Evolutionary conservation across 2,797 vertebrate species (phyloP).

Genomic region (Catostomus latipinnis): DNA sequence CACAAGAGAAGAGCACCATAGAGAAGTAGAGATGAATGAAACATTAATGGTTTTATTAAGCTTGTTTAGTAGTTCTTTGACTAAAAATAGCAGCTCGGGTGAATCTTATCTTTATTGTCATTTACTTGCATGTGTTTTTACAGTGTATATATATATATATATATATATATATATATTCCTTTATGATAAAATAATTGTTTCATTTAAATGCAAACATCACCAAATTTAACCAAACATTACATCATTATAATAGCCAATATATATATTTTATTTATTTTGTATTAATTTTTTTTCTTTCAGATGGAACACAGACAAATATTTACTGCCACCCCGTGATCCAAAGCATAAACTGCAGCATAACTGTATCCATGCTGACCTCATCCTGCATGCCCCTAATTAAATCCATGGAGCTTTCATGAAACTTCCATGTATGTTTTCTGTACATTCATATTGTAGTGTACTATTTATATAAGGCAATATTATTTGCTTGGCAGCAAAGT

Average conservation of each 20-base stretch:
- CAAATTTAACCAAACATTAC: too few relatives aligned
- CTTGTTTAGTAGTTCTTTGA: constrained; percentile 39
- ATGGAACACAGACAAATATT: constrained; percentile 20
- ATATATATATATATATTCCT: too few relatives aligned
- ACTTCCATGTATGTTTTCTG: neutral
- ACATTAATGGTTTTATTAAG: constrained; percentile 46
- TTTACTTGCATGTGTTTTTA: constrained; percentile 2
- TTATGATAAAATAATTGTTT: too few relatives aligned
- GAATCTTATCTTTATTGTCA: constrained; percentile 23
- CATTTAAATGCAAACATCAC: too few relatives aligned
- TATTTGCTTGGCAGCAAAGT: too few relatives aligned
- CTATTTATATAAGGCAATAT: neutral
- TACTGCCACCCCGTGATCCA: constrained; percentile 50
- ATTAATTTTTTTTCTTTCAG: constrained; percentile 6
- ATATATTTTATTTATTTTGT: neutral
- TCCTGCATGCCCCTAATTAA: neutral
- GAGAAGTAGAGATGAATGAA: constrained; percentile 34
- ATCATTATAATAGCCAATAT: too few relatives aligned
- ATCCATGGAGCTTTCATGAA: neutral
- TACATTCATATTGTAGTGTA: neutral
- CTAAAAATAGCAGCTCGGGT: constrained; percentile 23
- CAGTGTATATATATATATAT: too few relatives aligned
- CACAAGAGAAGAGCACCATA: constrained; percentile 5
- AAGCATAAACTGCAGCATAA: constrained; percentile 37
- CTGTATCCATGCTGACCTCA: neutral